These are phyloP conservation scores for Volucella inflata DNA, from an alignment of 2,888 invertebrate species.

Conservation along the genomic window DNA sequence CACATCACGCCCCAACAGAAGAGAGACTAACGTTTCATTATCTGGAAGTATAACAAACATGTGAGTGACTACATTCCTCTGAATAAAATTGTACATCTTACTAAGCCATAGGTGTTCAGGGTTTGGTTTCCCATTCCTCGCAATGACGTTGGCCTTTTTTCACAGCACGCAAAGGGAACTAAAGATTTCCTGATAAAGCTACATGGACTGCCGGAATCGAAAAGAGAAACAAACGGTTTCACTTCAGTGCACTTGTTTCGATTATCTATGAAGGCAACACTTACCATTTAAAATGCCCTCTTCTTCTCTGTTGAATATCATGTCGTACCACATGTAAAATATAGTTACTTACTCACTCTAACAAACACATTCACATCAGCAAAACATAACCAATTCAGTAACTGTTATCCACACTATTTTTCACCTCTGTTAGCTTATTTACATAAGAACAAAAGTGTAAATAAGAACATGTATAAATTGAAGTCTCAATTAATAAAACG, in stretches of 20 bases:
- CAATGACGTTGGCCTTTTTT: neutral
- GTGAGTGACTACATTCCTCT: neutral
- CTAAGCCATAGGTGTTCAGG: neutral
- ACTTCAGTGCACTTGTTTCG: neutral
- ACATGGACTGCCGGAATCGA: neutral
- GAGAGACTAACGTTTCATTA: neutral
- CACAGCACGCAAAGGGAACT: neutral
- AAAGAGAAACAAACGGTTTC: neutral
- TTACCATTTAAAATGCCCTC: neutral
- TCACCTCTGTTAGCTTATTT: too few relatives aligned
- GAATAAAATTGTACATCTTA: neutral
- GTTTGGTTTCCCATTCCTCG: neutral
- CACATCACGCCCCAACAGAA: neutral
- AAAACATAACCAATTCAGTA: too few relatives aligned
- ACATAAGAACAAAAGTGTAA: too few relatives aligned
- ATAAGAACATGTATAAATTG: too few relatives aligned
- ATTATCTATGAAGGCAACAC: neutral
- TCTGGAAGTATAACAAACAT: neutral
- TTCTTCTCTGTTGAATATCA: too few relatives aligned
- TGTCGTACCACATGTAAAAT: too few relatives aligned
- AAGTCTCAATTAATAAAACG: too few relatives aligned
- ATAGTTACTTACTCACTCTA: too few relatives aligned
- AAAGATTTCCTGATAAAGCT: neutral
- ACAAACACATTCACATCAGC: too few relatives aligned
- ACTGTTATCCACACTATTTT: too few relatives aligned